Evolutionary conservation across 2,113 vertebrate genomes (phyloP), one percentile per base, ranked within the genome.

Genomic region (Sinocyclocheilus maitianheensis): DNA sequence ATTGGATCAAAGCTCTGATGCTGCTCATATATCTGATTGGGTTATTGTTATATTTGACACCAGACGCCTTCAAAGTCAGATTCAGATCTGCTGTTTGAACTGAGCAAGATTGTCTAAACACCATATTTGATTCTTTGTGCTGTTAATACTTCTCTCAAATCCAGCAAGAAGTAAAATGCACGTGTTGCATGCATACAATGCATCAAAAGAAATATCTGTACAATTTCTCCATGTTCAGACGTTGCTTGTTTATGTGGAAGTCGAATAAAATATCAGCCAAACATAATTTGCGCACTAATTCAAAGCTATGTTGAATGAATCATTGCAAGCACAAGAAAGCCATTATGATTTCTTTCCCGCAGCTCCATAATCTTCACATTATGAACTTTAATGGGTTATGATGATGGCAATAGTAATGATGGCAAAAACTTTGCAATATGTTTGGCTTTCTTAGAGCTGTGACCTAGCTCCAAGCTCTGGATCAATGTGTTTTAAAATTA

Each of bases 331-430:
- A 16, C 75, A 77, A 40, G 2, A 62, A 62, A 22, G 12, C 34
- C 14, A 81, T 46, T 65, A 81, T 65, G 40, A 55, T 69, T 51
- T 51, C 24, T 18, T 82, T 51, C 63, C 43, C 40, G 43, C 13
- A 34, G 62, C 46, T 53, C 9, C 18, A 53, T 37, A n/a, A 82
- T 71, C 43, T 37, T 53, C 26, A 37, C 24, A 82, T 71, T 82
- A 82, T 37, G 9, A 51, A 53, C 8, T 51, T 22, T 71, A 82
- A 53, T 71, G 46, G 71, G 20, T 82, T 82, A 11, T 67, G 24
- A 26, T 12, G 63, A 24, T 37, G 37, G 20, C 22, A 46, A 26
- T 26, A 34, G 24, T 30, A 67, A 10, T 69, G 26, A 40, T 48
- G 43, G 46, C 53, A 69, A 69, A 82, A 37, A n/a, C 62, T 51